Conservation (phyloP, 1,140 invertebrate species). For the Microplitis mediator region DNA sequence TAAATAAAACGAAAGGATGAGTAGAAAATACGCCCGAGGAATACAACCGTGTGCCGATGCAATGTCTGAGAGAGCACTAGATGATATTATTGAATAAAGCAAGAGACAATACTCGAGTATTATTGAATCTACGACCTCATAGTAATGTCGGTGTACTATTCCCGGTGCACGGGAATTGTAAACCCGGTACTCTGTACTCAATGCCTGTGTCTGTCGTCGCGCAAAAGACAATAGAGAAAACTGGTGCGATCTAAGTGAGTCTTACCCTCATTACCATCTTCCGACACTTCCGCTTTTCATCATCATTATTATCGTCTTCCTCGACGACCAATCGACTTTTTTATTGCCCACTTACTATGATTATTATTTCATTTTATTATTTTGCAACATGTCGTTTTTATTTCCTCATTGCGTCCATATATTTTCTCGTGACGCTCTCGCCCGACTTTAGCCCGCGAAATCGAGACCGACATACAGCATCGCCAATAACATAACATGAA, state of each 20-base stretch:
- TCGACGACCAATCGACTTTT: background rate
- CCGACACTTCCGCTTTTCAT: conserved; percentile 4
- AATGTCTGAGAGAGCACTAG: background rate
- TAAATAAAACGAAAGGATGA: background rate
- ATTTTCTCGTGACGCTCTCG: background rate
- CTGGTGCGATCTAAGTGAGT: background rate
- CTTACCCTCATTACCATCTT: background rate
- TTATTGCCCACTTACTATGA: background rate
- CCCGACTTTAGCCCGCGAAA: background rate
- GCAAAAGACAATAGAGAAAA: background rate
- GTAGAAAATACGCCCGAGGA: background rate
- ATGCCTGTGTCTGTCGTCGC: background rate
- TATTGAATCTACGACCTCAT: conserved; percentile 13
- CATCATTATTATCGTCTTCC: background rate
- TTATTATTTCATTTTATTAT: background rate
- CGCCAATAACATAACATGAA: too few species aligned
- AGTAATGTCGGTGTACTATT: background rate
- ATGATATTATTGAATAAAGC: background rate
- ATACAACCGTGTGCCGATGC: background rate
- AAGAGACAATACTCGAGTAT: background rate
- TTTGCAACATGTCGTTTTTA: background rate
- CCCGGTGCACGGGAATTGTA: background rate
- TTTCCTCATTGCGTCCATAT: background rate
- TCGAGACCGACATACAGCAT: background rate
- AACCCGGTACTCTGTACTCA: too few species aligned